phyloP scores from a whole-genome alignment of 2,797 vertebrate genomes.

The Sphaeramia orbicularis region DNA sequence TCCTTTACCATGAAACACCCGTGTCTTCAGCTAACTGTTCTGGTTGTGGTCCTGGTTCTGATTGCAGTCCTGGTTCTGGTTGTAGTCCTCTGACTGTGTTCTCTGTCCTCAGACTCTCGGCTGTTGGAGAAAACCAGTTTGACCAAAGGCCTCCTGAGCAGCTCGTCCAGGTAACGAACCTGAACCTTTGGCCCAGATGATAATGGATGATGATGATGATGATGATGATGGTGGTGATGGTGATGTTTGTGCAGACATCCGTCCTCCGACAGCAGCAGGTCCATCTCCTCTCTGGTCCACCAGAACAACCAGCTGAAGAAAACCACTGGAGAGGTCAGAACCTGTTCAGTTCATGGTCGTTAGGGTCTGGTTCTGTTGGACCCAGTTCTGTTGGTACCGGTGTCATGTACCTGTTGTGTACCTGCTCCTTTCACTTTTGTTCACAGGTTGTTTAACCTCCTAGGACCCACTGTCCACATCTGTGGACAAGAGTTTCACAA shows the following conservation, averaged over 20 bases:
- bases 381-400: too few species aligned
- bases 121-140: constrained; percentile 85
- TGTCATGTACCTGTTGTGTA: too few species aligned
- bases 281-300: constrained; percentile 53
- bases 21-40: too few species aligned
- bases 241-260: constrained; percentile 48
- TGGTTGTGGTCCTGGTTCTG: too few species aligned
- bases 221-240: constrained; percentile 28
- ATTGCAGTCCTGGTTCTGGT: background rate
- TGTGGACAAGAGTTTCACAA: too few species aligned
- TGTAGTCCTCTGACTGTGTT: constrained; percentile 1
- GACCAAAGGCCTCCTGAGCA: constrained; percentile 75
- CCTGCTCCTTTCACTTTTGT: too few species aligned
- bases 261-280: constrained; percentile 19
- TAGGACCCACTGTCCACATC: too few species aligned
- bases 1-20: too few species aligned
- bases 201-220: background rate
- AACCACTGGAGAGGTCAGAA: constrained; percentile 84
- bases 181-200: too few species aligned
- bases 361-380: too few species aligned
- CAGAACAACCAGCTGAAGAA: constrained; percentile 72
- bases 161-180: constrained; percentile 53
- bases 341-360: background rate
- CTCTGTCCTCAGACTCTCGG: constrained; percentile 78
- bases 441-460: too few species aligned